Base-by-base conservation (phyloP, 2,888 invertebrate genomes). In the Muscina levida region DNA sequence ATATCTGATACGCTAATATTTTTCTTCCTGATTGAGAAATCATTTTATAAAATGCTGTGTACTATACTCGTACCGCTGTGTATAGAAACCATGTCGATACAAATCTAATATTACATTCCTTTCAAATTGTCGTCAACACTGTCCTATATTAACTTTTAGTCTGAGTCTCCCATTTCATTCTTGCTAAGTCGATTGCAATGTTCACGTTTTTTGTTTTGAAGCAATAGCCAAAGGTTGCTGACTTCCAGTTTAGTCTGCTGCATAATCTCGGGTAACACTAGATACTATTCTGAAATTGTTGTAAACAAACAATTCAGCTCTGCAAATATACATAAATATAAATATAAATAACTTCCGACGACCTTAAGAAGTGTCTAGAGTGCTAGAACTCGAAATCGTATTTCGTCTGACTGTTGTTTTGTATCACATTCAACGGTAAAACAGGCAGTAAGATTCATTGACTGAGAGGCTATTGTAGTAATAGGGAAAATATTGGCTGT, bases 181-280 rank as follows among this genome's bases (percentile, higher is more conserved):
- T 11, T 17, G 19, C 17, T 59, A 59, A 24, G 19, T 4, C 19
- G 17, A 39, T n/a, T 59, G 3, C 59, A 26, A 11, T 17, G 31
- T 57, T 57, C 24, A 17, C 53, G 15, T 46, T 26, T 13, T 10
- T 15, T 31, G 15, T 31, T 51, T 46, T 15, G n/a, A 17, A 46
- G 22, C 22, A 51, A 51, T 51, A 19, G 8, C 17, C 4, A 31
- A 17, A 66, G 48, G 66, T 66, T 66, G 48, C 15, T 66, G 66
- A 66, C 66, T 11, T 26, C 31, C 66, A 15, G 11, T 15, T 48
- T n/a, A 6, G 66, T 48, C 66, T 66, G 31, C 31, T 31, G 46
- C 48, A 48, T n/a, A 46, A 66, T 66, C 66, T 66, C 66, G 15
- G 42, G 17, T 66, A 48, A 66, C 66, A 66, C 48, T 24, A 5